These are phyloP conservation scores for Idaea straminata DNA, from an alignment of 2,888 invertebrate species.

Conservation along the genomic window DNA sequence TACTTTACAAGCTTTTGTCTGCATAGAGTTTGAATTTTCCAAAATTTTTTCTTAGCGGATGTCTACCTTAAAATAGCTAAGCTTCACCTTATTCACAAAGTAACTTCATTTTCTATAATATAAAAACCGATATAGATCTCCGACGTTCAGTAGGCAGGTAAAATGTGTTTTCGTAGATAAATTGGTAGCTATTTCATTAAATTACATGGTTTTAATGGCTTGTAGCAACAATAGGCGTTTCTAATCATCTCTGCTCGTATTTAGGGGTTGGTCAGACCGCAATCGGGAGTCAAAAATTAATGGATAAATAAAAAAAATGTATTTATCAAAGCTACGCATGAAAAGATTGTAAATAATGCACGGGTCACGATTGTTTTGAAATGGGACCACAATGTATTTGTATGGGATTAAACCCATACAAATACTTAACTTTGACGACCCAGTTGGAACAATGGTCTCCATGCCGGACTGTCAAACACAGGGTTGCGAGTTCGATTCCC, in stretches of 20 bases:
- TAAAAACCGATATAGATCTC: not conserved
- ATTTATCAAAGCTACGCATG: conserved; percentile 1
- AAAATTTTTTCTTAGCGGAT: too few relatives aligned
- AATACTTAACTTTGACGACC: too few relatives aligned
- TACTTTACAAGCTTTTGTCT: too few relatives aligned
- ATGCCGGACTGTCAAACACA: too few relatives aligned
- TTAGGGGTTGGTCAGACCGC: conserved; percentile 56
- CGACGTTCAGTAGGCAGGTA: conserved; percentile 22
- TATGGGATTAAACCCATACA: too few relatives aligned
- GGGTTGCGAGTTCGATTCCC: too few relatives aligned
- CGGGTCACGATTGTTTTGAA: not conserved
- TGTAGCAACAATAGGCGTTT: conserved; percentile 60
- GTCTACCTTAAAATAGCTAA: too few relatives aligned
- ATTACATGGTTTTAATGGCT: conserved; percentile 63
- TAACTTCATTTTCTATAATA: not conserved
- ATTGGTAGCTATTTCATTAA: conserved; percentile 62
- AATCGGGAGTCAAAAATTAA: conserved; percentile 46
- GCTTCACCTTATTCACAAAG: not conserved
- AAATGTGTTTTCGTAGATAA: conserved; percentile 53
- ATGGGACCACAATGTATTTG: too few relatives aligned
- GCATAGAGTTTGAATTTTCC: too few relatives aligned
- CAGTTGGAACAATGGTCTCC: too few relatives aligned
- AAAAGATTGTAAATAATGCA: not conserved
- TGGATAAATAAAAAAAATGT: conserved; percentile 20
- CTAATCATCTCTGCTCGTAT: conserved; percentile 52